Evolutionary conservation across 2,113 vertebrate species (phyloP).

Genomic region (Osmerus eperlanus): DNA sequence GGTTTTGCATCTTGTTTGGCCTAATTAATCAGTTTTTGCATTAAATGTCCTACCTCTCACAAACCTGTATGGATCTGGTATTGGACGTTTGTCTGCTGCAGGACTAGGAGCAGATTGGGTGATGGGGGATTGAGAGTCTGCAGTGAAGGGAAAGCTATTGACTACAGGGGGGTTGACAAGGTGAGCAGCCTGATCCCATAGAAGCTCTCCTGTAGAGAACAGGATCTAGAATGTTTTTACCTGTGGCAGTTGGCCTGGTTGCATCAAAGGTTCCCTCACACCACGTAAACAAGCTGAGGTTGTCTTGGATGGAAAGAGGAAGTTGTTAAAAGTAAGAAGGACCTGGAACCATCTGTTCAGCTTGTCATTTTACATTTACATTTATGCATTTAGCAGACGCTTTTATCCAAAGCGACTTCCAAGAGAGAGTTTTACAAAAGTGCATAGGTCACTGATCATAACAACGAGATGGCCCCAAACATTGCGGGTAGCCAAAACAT

Average conservation of each 20-base stretch:
- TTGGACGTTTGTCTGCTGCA: constrained; percentile 6
- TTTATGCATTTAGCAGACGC: too few species aligned
- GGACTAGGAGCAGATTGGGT: constrained; percentile 15
- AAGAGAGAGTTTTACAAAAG: too few species aligned
- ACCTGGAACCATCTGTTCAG: neutral
- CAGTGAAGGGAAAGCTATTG: neutral
- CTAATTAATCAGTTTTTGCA: neutral
- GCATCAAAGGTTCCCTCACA: neutral
- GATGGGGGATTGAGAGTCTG: constrained; percentile 1
- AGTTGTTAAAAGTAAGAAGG: neutral
- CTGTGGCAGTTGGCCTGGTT: neutral
- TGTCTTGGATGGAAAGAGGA: neutral
- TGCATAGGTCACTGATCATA: too few species aligned
- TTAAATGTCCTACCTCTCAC: neutral
- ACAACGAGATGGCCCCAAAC: too few species aligned
- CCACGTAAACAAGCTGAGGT: neutral
- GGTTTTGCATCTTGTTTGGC: neutral
- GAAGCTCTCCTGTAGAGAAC: neutral
- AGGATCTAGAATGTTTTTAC: constrained; percentile 5
- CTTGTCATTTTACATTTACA: too few species aligned
- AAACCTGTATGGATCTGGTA: constrained; percentile 12
- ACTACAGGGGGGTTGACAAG: neutral
- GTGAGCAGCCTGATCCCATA: neutral
- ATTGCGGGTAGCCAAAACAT: too few species aligned
- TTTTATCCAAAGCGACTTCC: too few species aligned